Evolutionary conservation across 2,888 invertebrate genomes (phyloP).

Genomic region (Protonemura montana): DNA sequence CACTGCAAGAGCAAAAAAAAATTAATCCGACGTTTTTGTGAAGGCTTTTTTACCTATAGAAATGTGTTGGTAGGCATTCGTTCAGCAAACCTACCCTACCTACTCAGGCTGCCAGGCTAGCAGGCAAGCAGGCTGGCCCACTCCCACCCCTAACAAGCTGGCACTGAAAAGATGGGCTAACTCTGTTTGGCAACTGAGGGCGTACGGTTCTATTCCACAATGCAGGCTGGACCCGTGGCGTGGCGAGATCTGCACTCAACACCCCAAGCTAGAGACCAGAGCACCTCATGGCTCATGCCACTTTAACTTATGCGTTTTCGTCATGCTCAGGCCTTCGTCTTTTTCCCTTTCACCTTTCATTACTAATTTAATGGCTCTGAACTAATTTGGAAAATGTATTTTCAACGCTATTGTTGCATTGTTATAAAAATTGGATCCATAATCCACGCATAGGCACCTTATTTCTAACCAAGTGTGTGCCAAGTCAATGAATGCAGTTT

Average conservation of each 20-base stretch:
- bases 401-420: not conserved
- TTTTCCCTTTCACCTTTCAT: not conserved
- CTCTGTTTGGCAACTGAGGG: conserved; percentile 25
- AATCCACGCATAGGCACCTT: not conserved
- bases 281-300: not conserved
- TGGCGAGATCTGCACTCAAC: not conserved
- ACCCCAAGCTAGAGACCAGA: not conserved
- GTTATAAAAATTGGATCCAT: not conserved
- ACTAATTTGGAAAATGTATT: not conserved
- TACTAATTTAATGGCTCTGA: conserved; percentile 4
- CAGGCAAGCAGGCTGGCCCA: not conserved
- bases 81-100: not conserved
- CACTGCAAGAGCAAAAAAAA: not conserved
- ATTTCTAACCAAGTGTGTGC: not conserved
- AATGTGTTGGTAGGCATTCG: not conserved
- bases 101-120: not conserved
- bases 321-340: not conserved
- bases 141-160: conserved; percentile 18
- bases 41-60: not conserved
- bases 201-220: not conserved
- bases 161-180: conserved; percentile 15
- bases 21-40: not conserved
- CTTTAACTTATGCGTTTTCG: not conserved
- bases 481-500: conserved; percentile 5
- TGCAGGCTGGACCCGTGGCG: not conserved